These are phyloP conservation scores for Oreochromis mossambicus DNA, from an alignment of 2,797 vertebrate genomes.

Conservation along the genomic window DNA sequence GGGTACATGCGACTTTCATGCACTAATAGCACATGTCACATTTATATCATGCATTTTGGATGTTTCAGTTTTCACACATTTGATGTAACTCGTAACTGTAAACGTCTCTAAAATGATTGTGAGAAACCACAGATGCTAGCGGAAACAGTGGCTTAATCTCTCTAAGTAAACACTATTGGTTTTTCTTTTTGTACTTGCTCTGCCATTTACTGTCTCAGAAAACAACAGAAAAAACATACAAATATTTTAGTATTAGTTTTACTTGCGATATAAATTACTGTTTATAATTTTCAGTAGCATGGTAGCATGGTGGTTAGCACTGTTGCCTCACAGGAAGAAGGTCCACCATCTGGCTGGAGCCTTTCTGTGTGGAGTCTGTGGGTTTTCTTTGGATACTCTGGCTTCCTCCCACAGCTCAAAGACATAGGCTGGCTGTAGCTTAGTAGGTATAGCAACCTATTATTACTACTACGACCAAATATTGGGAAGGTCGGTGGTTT, in stretches of 20 bases:
- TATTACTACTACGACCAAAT: too few species aligned
- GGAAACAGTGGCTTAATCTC: accelerated
- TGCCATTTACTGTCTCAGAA: not conserved
- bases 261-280: not conserved
- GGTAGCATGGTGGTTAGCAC: not conserved
- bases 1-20: not conserved
- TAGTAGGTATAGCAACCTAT: too few species aligned
- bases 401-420: too few species aligned
- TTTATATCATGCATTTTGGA: not conserved
- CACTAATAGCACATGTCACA: not conserved
- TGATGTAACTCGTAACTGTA: not conserved
- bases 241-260: not conserved
- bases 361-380: not conserved
- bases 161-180: not conserved
- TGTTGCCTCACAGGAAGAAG: not conserved
- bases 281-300: not conserved
- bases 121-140: not conserved
- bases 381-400: not conserved
- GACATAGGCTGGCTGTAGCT: too few species aligned
- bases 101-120: accelerated
- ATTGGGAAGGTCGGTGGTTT: too few species aligned
- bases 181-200: not conserved
- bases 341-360: not conserved
- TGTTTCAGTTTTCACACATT: accelerated
- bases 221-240: not conserved